Evolutionary conservation across 2,113 vertebrate species (phyloP).

Genomic region (Lates calcarifer): DNA sequence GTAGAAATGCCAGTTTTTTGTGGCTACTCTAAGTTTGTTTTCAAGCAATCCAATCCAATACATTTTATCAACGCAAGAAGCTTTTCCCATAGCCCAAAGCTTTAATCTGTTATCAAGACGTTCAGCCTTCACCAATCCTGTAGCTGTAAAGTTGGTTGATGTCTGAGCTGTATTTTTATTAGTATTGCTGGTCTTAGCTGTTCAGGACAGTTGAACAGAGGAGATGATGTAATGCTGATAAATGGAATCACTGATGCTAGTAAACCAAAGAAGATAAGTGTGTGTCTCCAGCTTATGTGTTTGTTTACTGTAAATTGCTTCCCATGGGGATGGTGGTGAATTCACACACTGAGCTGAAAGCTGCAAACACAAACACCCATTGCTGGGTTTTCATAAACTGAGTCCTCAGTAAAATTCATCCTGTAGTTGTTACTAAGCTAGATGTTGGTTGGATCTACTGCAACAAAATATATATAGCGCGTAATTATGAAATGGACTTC

Average conservation of each 20-base stretch:
- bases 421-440: neutral
- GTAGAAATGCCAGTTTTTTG: too few relatives aligned
- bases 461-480: neutral
- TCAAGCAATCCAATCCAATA: neutral
- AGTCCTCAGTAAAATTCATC: too few relatives aligned
- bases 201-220: neutral
- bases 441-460: neutral
- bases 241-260: neutral
- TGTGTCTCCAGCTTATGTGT: neutral
- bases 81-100: too few relatives aligned
- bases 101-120: neutral
- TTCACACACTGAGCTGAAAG: conserved; percentile 4
- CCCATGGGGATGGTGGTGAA: neutral
- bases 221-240: neutral
- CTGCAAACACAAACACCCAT: conserved; percentile 3
- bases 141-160: neutral
- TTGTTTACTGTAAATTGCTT: conserved; percentile 24
- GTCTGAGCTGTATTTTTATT: conserved; percentile 12
- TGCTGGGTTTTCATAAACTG: neutral
- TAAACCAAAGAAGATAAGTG: conserved; percentile 13
- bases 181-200: conserved; percentile 4
- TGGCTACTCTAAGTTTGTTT: too few relatives aligned
- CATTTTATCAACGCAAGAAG: too few relatives aligned
- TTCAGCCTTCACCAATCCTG: neutral
- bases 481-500: conserved; percentile 31